Base-by-base conservation (phyloP, 1,140 invertebrate genomes). In the Tribolium madens region DNA sequence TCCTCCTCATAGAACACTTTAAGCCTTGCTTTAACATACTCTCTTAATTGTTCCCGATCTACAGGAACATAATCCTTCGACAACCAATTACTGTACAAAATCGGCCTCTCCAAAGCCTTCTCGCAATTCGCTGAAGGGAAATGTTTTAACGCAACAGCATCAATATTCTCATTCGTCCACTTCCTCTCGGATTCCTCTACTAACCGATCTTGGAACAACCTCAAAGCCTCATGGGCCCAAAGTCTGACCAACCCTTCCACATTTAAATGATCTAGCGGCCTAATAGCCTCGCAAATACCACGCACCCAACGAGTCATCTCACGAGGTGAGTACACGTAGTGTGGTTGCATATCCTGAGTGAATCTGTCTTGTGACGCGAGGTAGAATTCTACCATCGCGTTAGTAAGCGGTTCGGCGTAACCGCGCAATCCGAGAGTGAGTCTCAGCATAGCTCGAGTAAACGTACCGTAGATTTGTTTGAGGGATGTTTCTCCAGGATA, bases 1-100 rank as follows among this genome's bases (percentile, higher is more conserved):
- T 99, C 98, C 89, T 99, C 98, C 88, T 99, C 98, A 84, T 99
- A 99, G 88, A 99, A 99, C n/a, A 93, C 93, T 89, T 98, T 99
- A 0, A 99, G 89, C 77, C 98, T 91, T 52, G 98, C 98, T 83
- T 97, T 95, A 14, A 98, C 97, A 85, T 99, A 99, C 84, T 99
- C 96, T 17, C 97, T 88, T 3, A 99, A 88, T 85, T 98, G 95
- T 85, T 99, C 96, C 82, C 97, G 91, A 75, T 97, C 94, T 0
- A 99, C 98, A 0, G 98, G 97, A 36, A 98, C 90, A 84, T 99
- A 99, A 87, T 99, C 97, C 87, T 99, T 99, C 21, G 95, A 97
- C 5, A 99, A 87, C 98, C 98, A 99, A 86, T 99, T 99, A 81
- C 96, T 98, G 89, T 99, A 99, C 2, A 99, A 87, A 81, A 99